Conservation (phyloP, 1,140 invertebrate genomes). For the Calosoma granatense region DNA sequence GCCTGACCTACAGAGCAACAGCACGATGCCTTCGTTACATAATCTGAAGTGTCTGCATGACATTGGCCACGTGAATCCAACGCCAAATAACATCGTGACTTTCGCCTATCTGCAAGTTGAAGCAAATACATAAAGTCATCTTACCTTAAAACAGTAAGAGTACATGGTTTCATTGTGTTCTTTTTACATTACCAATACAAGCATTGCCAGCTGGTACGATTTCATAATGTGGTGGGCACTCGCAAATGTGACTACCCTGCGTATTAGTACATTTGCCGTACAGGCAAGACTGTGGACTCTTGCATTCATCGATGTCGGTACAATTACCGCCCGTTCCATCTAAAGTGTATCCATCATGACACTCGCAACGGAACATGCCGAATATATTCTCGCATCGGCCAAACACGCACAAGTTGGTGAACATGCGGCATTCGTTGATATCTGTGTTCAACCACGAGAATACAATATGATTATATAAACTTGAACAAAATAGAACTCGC, state of each 20-base stretch:
- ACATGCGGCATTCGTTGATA: conserved; percentile 69
- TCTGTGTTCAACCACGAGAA: too few relatives aligned
- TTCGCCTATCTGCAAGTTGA: conserved; percentile 54
- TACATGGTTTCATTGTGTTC: background rate
- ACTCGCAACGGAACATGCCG: conserved; percentile 80
- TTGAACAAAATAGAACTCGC: too few relatives aligned
- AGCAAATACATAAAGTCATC: background rate
- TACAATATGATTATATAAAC: too few relatives aligned
- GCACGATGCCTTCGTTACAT: conserved; percentile 70
- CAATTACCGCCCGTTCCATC: conserved; percentile 58
- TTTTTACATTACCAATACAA: conserved; percentile 52
- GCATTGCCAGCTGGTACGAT: conserved; percentile 60
- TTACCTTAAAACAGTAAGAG: background rate
- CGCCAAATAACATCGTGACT: conserved; percentile 66
- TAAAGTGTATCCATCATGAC: conserved; percentile 72
- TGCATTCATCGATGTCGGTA: conserved; percentile 72
- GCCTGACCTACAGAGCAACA: conserved; percentile 78
- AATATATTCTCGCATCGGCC: conserved; percentile 80
- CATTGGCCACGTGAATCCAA: conserved; percentile 38
- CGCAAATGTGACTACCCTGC: conserved; percentile 68
- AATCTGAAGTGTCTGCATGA: conserved; percentile 41
- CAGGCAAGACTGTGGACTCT: conserved; percentile 50
- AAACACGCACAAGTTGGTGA: conserved; percentile 76
- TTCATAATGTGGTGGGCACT: conserved; percentile 60
- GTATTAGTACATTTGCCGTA: conserved; percentile 75